Base-by-base conservation (phyloP, 2,113 vertebrate genomes). In the Alectura lathami region DNA sequence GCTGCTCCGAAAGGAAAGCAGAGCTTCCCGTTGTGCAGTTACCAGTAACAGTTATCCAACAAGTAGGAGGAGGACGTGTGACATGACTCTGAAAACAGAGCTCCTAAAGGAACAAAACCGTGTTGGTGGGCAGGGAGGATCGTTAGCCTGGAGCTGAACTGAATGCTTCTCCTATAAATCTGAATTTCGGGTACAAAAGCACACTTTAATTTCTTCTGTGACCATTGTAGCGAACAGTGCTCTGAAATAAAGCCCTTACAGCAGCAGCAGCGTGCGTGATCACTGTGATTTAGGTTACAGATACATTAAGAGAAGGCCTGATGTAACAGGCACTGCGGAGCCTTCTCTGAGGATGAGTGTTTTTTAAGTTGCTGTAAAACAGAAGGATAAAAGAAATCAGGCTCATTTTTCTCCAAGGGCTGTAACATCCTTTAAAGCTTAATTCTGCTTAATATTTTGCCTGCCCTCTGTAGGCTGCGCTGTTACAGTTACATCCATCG, bases 321-420 rank as follows among this genome's bases (percentile, higher is more conserved):
- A 15, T 59, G 72, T 70, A 6, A 54, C 80, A 83, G 43, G 53
- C 69, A 36, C 74, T 2, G 1, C 4, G 3, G 83, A 88, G 68
- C 57, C 13, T 72, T 7, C 3, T 30, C 40, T 64, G 3, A 72
- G 67, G 76, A 81, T 76, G 68, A 60, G 38, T 38, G 59, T 68
- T 54, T 83, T 74, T 18, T 24, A 62, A 74, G 51, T 77, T 81
- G 26, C 48, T 64, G 78, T 86, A 79, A 64, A 90, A 59, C 45
- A 12, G 12, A 11, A 70, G 42, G 14, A 70, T 63, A 30, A 84
- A 29, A 54, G 56, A 36, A 43, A 59, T n/a, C 54, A 56, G 60
- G 63, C 27, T 14, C n/a, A 2, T 69, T 94, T 94, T 87, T 74
- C 82, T 95, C 83, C 74, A 24, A 67, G 88, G 84, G 67, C 88